Base-by-base conservation (phyloP, 2,797 vertebrate species). In the Parauchenoglanis punctatus region DNA sequence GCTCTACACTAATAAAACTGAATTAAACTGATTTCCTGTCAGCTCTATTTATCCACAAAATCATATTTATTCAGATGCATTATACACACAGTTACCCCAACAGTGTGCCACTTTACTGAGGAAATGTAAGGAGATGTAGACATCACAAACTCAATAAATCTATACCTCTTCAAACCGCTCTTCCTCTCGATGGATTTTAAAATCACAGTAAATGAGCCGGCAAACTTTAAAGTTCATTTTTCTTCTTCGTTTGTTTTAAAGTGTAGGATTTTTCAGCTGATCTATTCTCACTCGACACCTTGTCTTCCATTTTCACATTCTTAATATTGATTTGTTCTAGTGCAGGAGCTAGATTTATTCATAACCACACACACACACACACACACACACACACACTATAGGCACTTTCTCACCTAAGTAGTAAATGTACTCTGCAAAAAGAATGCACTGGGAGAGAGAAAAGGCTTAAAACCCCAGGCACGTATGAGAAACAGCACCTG, bases 401-500 rank as follows among this genome's bases (percentile, higher is more conserved):
- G 5, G 17, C 11, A 81, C 31, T 58, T 80, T 59, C 35, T 86
- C 49, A 28, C 40, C 40, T 87, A 82, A 75, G 44, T 35, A 35
- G 17, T 70, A 25, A 17, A 4, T 7, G 52, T 68, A 63, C 52
- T 70, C 63, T 54, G 40, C 49, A 58, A 56, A 20, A 78, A 59
- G 12, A 61, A 40, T 68, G 44, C 46, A 49, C 63, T 40, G 56
- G 17, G 72, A 68, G 28, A 31, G 81, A 31, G 46, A 25, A 18
- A 72, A 61, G n/a, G 40, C 44, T 85, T 61, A 35, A 68, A 85
- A 88, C 10, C 31, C 83, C 54, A 65, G 56, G 76, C 83, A 88
- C 76, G 87, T 85, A 73, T 25, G 7, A 85, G 44, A 28, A 73
- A 73, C 83, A 63, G 76, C 67, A 85, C 83, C 83, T 85, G 76